phyloP scores from a whole-genome alignment of 2,888 invertebrate genomes.

The Sarcophaga subvicina region DNA sequence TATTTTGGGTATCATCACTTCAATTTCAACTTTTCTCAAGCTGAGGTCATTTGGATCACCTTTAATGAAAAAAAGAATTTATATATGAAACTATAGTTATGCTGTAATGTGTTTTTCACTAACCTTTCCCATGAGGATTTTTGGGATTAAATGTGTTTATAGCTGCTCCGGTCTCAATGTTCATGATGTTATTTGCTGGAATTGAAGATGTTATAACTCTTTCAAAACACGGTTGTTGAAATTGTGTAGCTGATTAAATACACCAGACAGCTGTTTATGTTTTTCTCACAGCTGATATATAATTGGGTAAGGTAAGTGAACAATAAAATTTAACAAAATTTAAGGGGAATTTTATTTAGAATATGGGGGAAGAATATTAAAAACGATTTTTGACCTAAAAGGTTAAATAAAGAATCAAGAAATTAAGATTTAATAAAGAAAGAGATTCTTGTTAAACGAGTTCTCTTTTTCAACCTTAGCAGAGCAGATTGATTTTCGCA shows the following conservation, averaged over 20 bases:
- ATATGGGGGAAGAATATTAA: no score
- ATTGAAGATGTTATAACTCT: neutral
- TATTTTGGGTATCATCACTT: conserved; percentile 94
- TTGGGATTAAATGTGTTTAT: conserved; percentile 71
- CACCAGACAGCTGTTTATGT: conserved; percentile 1
- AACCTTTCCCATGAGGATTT: conserved; percentile 80
- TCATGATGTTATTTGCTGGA: conserved; percentile 39
- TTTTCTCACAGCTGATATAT: neutral
- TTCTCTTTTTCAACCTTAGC: no score
- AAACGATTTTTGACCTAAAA: no score
- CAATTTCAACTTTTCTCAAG: conserved; percentile 93
- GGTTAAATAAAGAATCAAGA: no score
- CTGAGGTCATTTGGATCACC: conserved; percentile 84
- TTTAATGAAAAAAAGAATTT: conserved; percentile 47
- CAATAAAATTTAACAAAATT: conserved; percentile 6
- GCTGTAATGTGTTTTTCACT: neutral
- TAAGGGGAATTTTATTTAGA: neutral
- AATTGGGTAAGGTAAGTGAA: neutral
- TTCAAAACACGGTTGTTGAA: neutral
- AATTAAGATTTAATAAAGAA: no score
- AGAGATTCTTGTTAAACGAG: no score
- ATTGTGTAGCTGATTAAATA: neutral
- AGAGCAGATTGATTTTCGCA: no score
- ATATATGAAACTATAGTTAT: neutral
- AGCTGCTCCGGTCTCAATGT: conserved; percentile 40